A percentile compares a stretch with the other conserved stretches of the same genome.
Evolutionary conservation across 2,113 vertebrate species (phyloP).

Genomic region (Nesogale talazaci): DNA sequence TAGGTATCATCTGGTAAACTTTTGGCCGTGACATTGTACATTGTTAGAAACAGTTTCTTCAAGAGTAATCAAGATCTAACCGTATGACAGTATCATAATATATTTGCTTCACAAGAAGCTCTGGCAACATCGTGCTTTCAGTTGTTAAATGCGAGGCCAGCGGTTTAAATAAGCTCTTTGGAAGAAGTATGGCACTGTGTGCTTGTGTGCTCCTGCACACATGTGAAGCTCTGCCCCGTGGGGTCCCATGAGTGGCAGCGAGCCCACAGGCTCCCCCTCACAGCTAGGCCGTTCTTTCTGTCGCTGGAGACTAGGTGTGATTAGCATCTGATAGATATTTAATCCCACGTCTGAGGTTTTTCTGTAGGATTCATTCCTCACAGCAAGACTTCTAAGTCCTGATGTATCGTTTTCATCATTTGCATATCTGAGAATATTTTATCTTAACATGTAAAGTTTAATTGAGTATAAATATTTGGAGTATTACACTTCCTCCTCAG

Average conservation of each 20-base stretch:
- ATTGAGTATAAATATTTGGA: conserved; percentile 2
- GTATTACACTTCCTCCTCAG: conserved; percentile 14
- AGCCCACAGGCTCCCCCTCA: not conserved
- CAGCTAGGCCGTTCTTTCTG: conserved; percentile 6
- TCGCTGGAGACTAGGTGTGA: conserved; percentile 34
- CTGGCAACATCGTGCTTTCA: too few relatives aligned
- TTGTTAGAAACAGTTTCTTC: conserved; percentile 20
- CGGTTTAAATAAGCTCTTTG: too few relatives aligned
- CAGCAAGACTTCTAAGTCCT: not conserved
- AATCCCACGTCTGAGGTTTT: not conserved
- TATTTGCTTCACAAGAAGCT: not conserved
- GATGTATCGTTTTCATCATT: not conserved
- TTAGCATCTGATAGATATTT: conserved; percentile 24
- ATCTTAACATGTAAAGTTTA: conserved; percentile 22
- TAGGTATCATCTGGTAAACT: conserved; percentile 1
- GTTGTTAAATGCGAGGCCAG: too few relatives aligned
- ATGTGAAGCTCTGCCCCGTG: too few relatives aligned
- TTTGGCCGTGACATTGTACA: not conserved
- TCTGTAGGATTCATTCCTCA: not conserved
- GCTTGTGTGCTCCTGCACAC: too few relatives aligned
- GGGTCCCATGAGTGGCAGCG: too few relatives aligned
- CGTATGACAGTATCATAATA: not conserved
- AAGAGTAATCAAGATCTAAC: conserved; percentile 2
- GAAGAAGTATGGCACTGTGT: too few relatives aligned
- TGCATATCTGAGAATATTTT: conserved; percentile 4